Conservation (phyloP, 1,140 invertebrate species). For the Formica selysi region DNA sequence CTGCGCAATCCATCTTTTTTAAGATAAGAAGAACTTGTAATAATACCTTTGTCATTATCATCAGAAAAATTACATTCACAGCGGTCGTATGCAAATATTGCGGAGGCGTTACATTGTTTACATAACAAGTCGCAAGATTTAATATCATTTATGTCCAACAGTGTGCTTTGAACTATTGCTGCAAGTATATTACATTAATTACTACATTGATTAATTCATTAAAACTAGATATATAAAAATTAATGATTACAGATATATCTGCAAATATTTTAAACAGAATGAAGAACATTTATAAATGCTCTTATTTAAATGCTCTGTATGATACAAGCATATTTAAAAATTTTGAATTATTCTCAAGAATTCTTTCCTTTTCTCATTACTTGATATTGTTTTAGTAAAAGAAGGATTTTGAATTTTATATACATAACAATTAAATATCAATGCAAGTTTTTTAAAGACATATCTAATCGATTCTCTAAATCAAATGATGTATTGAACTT, state of each 20-base stretch:
- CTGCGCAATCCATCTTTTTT: no score
- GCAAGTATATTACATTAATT: slow-evolving; percentile 13
- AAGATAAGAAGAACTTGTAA: not conserved
- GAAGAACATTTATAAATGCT: not conserved
- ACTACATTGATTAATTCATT: not conserved
- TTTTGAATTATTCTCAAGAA: not conserved
- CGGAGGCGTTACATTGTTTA: slow-evolving; percentile 48
- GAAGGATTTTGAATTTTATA: not conserved
- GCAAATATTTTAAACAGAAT: not conserved
- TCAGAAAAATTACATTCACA: slow-evolving; percentile 68
- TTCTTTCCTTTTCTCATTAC: not conserved
- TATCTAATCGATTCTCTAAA: not conserved
- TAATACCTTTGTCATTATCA: slow-evolving; percentile 62
- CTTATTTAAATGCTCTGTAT: no score
- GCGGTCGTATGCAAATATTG: slow-evolving; percentile 44
- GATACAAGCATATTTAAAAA: not conserved
- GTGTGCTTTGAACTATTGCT: slow-evolving; percentile 49
- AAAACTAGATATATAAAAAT: slow-evolving; percentile 20
- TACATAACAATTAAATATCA: not conserved
- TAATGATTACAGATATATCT: not conserved
- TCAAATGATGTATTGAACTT: not conserved
- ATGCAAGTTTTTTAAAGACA: not conserved
- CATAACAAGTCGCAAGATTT: slow-evolving; percentile 66
- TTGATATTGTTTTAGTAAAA: not conserved
- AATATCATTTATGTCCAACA: slow-evolving; percentile 49